Evolutionary conservation across 2,113 vertebrate species (phyloP), one percentile per base, ranked within the genome.

Genomic region (Hirundichthys speculiger): DNA sequence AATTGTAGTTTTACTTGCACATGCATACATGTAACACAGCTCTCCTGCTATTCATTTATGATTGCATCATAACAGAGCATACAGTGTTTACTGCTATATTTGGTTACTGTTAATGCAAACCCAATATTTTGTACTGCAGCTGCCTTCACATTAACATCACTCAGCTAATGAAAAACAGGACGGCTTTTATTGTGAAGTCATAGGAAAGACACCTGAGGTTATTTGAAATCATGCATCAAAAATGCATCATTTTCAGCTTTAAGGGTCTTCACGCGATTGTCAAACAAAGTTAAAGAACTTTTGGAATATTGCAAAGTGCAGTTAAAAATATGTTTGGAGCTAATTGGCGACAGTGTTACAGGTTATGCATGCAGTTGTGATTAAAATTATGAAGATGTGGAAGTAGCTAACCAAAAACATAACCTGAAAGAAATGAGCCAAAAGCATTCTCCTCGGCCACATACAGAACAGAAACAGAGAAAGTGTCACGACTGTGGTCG

Each of bases 61-160:
- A 50, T 55, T 55, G 54, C 21, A 45, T 55, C 15, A 27, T 30
- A 68, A 3, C 43, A 27, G 27, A 21, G 46, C 9, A 58, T n/a
- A n/a, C 6, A 16, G 50, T 41, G 63, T 64, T 47, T 61, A n/a
- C 46, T 64, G 50, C 14, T 19, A 16, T 42, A n/a, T 40, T 24
- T 16, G 13, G 34, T 66, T 70, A 24, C 64, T 39, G 25, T 42
- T 30, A 46, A 59, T 43, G 22, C 48, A 51, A 55, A 70, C 30
- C 15, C 51, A 51, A 62, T 46, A 47, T 65, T 62, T 61, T 7
- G 12, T 30, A 25, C 64, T 18, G 25, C 47, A 50, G 43, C 43
- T 58, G 15, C 18, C n/a, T 49, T 60, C 22, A 22, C 27, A 41
- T 64, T 45, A 47, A 41, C 59, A 54, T 43, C 15, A 38, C 43